Percentiles rank a stretch among this genome's conserved stretches.
Conservation (phyloP, 2,113 vertebrate species). For the Cricetomys ansorgei region DNA sequence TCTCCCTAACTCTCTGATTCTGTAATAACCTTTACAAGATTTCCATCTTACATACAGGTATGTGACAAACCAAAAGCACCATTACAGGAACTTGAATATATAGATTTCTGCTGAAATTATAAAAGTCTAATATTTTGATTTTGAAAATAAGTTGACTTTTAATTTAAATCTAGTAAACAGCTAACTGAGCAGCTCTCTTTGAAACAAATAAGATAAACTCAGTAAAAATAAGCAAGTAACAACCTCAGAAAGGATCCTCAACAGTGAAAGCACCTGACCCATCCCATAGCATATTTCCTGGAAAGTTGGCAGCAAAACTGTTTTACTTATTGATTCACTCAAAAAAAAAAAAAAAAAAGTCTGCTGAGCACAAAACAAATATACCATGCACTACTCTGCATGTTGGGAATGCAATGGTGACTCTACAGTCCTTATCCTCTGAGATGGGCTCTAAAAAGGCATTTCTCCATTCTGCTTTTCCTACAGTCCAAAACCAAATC, state of each 20-base stretch:
- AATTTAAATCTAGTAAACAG: conserved; percentile 2
- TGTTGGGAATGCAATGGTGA: background rate
- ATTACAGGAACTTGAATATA: background rate
- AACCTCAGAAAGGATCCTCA: background rate
- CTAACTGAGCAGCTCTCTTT: background rate
- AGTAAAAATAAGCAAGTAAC: conserved; percentile 11
- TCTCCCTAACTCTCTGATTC: background rate
- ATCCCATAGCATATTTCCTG: background rate
- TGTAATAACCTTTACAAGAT: conserved; percentile 19
- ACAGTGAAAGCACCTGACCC: background rate
- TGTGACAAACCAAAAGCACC: conserved; percentile 17
- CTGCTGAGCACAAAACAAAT: background rate
- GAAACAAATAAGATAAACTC: conserved; percentile 11
- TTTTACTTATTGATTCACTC: background rate
- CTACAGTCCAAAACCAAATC: background rate
- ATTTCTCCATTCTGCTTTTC: background rate
- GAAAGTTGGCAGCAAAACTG: background rate
- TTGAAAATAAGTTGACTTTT: conserved; percentile 36
- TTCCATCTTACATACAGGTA: conserved; percentile 18
- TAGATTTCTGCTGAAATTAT: conserved; percentile 44
- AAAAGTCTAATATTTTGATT: conserved; percentile 36
- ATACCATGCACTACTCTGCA: background rate
- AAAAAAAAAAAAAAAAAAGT: too few relatives aligned
- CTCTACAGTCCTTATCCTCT: background rate
- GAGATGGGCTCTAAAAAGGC: background rate